Evolutionary conservation across 2,888 invertebrate genomes (phyloP), one percentile per base, ranked within the genome.

Genomic region (Mimas tiliae): DNA sequence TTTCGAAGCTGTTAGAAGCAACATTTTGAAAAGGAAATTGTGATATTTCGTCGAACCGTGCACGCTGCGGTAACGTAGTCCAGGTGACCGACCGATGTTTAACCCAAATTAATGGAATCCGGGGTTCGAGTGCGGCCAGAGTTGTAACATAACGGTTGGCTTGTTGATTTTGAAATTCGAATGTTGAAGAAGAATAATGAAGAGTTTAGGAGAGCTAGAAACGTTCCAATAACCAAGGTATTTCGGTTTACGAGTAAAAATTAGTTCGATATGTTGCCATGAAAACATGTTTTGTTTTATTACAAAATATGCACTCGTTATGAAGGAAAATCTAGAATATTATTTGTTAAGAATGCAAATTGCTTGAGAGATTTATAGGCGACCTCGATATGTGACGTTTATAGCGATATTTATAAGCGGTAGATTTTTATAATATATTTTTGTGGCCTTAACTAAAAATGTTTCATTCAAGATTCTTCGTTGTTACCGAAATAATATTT

Each of bases 41-140:
- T 63, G 48, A 34, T 63, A 50, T 63, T 48, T 50, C 34, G 34
- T 63, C 63, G 34, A 63, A 63, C 63, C 34, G 19, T 50, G 64
- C 66, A 62, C 67, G 63, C 63, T 71, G 71, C 65, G 72, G 71
- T 68, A 55, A 45, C 69, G 70, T 68, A 71, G 67, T 67, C 70
- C 73, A 69, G 69, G 66, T 73, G 68, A 71, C 71, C 66, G 73
- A 63, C 62, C 66, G 27, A 27, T 68, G 66, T 66, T 69, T 67
- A 69, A 70, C 66, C 69, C 65, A 65, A 69, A 69, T 72, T 68
- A 72, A 70, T 72, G 70, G 65, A 65, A 47, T 65, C 55, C 55
- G 42, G 55, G 68, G 68, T 69, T 69, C 65, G 67, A 66, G 52
- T 62, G 45, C 3, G 34, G 34, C 16, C 55, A 34, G n/a, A 50